Conservation (phyloP, 2,888 invertebrate species). For the Drosophila quinaria region DNA sequence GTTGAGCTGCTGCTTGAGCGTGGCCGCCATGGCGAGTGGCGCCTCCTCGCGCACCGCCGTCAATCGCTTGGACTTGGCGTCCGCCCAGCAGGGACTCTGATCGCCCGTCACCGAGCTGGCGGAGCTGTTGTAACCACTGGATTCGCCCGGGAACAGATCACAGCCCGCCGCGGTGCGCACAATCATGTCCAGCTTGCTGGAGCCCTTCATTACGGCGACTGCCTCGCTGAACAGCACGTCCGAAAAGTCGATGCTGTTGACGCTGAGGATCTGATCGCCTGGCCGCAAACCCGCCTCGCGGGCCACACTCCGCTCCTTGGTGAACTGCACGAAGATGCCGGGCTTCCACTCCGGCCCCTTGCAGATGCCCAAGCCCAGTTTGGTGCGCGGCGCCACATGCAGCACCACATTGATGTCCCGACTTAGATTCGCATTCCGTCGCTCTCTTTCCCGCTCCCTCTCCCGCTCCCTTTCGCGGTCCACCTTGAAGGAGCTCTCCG, state of each 20-base stretch:
- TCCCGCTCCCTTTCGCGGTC: too few relatives aligned
- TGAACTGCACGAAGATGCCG: constrained; percentile 95
- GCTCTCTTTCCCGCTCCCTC: constrained; percentile 6
- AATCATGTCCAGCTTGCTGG: constrained; percentile 91
- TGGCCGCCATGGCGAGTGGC: background rate
- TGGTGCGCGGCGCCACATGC: constrained; percentile 92
- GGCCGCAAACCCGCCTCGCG: constrained; percentile 94
- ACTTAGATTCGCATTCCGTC: constrained; percentile 75
- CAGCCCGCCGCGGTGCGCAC: constrained; percentile 92
- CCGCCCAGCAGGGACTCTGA: constrained; percentile 89
- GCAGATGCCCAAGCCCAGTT: constrained; percentile 94
- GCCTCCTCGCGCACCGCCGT: constrained; percentile 91
- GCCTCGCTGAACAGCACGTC: constrained; percentile 94
- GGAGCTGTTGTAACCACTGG: constrained; percentile 93
- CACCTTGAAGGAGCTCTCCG: constrained; percentile 76
- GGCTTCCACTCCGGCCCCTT: constrained; percentile 95
- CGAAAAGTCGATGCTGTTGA: constrained; percentile 92
- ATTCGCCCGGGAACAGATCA: constrained; percentile 93
- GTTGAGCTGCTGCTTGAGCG: constrained; percentile 85
- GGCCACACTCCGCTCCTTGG: constrained; percentile 95
- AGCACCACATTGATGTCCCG: constrained; percentile 91
- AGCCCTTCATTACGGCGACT: constrained; percentile 92
- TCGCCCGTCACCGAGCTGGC: constrained; percentile 93
- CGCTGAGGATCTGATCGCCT: constrained; percentile 96
- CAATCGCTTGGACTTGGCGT: constrained; percentile 88